Conservation (phyloP, 2,113 vertebrate genomes). For the Phylloscopus whistleri region DNA sequence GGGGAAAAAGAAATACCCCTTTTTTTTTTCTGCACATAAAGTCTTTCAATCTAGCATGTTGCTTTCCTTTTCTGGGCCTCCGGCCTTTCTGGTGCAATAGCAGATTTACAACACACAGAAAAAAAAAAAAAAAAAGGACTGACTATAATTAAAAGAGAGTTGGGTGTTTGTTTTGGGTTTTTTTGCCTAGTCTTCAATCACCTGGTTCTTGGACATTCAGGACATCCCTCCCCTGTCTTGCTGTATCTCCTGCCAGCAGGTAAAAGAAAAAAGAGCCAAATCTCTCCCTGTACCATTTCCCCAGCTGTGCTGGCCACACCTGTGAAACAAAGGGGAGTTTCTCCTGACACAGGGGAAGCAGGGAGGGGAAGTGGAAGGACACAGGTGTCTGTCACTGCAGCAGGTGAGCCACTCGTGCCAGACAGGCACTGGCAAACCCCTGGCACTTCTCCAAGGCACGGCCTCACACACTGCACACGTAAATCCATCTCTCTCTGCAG, state of each 20-base stretch:
- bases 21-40: not conserved
- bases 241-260: not conserved
- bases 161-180: too few species aligned
- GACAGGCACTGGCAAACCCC: not conserved
- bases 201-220: not conserved
- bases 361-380: not conserved
- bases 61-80: not conserved
- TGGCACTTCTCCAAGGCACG: rapidly evolving
- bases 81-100: not conserved
- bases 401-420: not conserved
- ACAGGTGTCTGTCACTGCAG: not conserved
- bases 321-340: not conserved
- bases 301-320: not conserved
- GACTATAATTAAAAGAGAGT: not conserved
- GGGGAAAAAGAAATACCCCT: not conserved
- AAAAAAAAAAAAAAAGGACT: not conserved
- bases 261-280: not conserved
- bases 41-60: not conserved
- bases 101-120: not conserved
- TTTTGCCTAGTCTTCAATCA: not conserved
- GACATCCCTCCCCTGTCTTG: not conserved
- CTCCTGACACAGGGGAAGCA: not conserved
- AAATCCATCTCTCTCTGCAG: not conserved
- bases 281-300: not conserved
- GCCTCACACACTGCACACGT: not conserved